These are phyloP conservation scores for Apistogramma diplotaenia DNA, from an alignment of 2,113 vertebrate genomes.

Conservation along the genomic window DNA sequence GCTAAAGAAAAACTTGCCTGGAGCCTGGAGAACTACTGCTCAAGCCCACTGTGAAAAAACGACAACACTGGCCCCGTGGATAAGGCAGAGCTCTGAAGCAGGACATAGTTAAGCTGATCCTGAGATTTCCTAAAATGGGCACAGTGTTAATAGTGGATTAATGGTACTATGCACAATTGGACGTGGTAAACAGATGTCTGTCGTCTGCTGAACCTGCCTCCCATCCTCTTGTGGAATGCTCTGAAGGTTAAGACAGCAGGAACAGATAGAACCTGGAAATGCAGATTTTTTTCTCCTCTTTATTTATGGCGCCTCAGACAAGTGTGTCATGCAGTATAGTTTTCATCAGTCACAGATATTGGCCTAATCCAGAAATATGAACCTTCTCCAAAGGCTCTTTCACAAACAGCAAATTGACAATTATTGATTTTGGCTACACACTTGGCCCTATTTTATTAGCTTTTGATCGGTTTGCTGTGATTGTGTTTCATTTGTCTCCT, in stretches of 20 bases:
- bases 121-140: constrained; percentile 23
- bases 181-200: constrained; percentile 35
- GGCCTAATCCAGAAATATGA: background rate
- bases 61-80: too few relatives aligned
- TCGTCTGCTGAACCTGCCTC: constrained; percentile 22
- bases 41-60: background rate
- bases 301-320: constrained; percentile 1
- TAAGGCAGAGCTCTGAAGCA: background rate
- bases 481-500: constrained; percentile 11
- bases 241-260: background rate
- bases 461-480: background rate
- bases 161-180: constrained; percentile 19
- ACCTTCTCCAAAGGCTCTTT: background rate
- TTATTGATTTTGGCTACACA: constrained; percentile 22
- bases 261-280: background rate
- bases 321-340: background rate
- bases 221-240: constrained; percentile 13
- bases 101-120: background rate
- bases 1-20: background rate
- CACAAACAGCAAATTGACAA: constrained; percentile 5
- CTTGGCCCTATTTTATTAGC: background rate
- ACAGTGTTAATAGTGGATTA: background rate
- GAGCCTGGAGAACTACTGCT: background rate
- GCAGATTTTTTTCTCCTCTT: background rate
- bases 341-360: background rate